Base-by-base conservation (phyloP, 2,888 invertebrate genomes). In the Capitulum mitella region DNA sequence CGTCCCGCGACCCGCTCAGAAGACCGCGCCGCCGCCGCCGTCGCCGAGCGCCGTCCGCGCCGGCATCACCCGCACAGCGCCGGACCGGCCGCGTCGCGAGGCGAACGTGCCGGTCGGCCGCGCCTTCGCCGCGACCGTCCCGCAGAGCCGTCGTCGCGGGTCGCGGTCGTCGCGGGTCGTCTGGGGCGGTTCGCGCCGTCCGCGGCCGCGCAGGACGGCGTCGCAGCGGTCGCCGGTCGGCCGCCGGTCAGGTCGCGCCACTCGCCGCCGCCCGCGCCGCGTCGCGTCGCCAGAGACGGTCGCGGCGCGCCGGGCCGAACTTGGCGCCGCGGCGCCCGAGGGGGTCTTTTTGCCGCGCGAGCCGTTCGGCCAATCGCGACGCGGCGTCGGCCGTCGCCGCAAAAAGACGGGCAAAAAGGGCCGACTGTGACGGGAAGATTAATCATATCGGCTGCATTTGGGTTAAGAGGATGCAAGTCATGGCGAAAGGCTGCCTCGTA, bases 401-500 rank as follows among this genome's bases (percentile, higher is more conserved):
- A 70, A 70, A 70, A 70, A 70, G 37, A 19, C 70, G 40, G 37
- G 40, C 70, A 70, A 70, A 34, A 70, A 70, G 22, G 22, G 19
- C 22, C 70, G 70, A 70, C 37, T 70, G 70, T 70, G 70, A 70
- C 70, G 70, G 19, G 40, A 1, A 70, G 70, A 70, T 70, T 70
- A 70, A 70, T 70, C 70, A 70, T 70, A 70, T 70, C 70, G 70
- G 40, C 70, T 22, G 70, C 70, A 70, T 70, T 70, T 70, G 70
- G 70, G 70, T 70, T 70, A 70, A 70, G 70, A 70, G 40, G 70
- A 70, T 70, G 70, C 70, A 40, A 34, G 70, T 70, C 70, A 70
- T 26, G 34, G 40, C 26, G 40, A 40, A 70, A 40, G 29, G 16
- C 34, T 10, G 14, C 3, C 29, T 61, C 61, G 61, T 16, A 0